Percentiles rank a stretch among this genome's conserved stretches.
Conservation (phyloP, 2,797 vertebrate species). For the Scleropages formosus region DNA sequence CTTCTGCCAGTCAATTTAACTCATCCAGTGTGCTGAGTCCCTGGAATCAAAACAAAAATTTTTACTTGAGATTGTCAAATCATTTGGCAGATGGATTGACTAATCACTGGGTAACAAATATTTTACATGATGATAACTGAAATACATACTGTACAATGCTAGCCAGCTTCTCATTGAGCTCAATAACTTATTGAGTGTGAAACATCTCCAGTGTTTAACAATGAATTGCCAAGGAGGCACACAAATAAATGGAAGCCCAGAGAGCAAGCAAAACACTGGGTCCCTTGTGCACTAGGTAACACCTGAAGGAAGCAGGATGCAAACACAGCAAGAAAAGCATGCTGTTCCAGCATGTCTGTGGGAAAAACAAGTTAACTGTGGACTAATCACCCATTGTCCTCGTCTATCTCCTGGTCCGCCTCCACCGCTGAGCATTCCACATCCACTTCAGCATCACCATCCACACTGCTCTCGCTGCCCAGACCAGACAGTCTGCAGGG, state of each 20-base stretch:
- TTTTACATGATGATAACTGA: not conserved
- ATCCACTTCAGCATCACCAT: slow-evolving; percentile 9
- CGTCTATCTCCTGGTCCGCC: slow-evolving; percentile 28
- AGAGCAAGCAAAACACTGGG: too few species aligned
- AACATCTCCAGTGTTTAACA: too few species aligned
- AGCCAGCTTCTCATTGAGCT: not conserved
- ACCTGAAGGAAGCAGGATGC: not conserved
- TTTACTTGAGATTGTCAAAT: too few species aligned
- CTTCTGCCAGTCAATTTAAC: too few species aligned
- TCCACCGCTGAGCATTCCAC: slow-evolving; percentile 24
- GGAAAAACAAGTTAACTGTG: not conserved
- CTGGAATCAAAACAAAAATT: too few species aligned
- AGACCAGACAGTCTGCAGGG: slow-evolving; percentile 12
- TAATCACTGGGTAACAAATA: not conserved
- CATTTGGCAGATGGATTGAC: too few species aligned
- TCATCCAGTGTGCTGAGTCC: too few species aligned
- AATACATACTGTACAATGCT: not conserved
- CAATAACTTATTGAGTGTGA: too few species aligned
- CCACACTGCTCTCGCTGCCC: slow-evolving; percentile 26
- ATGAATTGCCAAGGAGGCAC: too few species aligned
- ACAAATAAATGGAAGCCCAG: too few species aligned
- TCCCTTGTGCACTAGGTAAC: not conserved
- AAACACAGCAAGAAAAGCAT: not conserved
- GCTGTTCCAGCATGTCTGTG: not conserved
- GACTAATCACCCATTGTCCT: slow-evolving; percentile 19